Evolutionary conservation across 2,888 invertebrate genomes (phyloP).

Genomic region (Nebria salina): DNA sequence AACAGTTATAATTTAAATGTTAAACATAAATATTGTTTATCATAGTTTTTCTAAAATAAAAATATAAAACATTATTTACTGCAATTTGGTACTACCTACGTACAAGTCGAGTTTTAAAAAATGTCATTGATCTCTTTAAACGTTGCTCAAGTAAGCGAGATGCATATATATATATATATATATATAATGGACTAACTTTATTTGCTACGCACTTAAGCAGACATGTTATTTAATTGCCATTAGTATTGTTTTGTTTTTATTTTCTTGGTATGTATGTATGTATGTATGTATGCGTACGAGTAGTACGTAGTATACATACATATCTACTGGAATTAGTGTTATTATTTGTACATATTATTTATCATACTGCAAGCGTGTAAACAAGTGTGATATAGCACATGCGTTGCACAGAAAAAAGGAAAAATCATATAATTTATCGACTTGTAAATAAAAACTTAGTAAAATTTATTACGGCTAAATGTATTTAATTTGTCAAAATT

Average conservation of each 20-base stretch:
- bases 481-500: not conserved
- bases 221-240: too few relatives aligned
- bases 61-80: not conserved
- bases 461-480: not conserved
- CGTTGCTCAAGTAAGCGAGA: not conserved
- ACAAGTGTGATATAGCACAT: constrained; percentile 39
- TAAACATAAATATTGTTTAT: not conserved
- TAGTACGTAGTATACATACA: too few relatives aligned
- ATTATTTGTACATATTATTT: constrained; percentile 21
- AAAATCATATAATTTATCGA: not conserved
- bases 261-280: too few relatives aligned
- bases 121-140: not conserved
- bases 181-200: not conserved
- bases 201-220: too few relatives aligned
- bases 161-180: too few relatives aligned
- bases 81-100: not conserved
- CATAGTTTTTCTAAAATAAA: not conserved
- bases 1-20: not conserved
- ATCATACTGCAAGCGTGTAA: constrained; percentile 43
- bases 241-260: too few relatives aligned
- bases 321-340: not conserved
- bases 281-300: too few relatives aligned
- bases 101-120: not conserved
- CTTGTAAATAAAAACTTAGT: not conserved
- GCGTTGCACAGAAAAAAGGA: constrained; percentile 26